Evolutionary conservation across 2,888 invertebrate genomes (phyloP), one percentile per base, ranked within the genome.

Genomic region (Incurvaria masculella): DNA sequence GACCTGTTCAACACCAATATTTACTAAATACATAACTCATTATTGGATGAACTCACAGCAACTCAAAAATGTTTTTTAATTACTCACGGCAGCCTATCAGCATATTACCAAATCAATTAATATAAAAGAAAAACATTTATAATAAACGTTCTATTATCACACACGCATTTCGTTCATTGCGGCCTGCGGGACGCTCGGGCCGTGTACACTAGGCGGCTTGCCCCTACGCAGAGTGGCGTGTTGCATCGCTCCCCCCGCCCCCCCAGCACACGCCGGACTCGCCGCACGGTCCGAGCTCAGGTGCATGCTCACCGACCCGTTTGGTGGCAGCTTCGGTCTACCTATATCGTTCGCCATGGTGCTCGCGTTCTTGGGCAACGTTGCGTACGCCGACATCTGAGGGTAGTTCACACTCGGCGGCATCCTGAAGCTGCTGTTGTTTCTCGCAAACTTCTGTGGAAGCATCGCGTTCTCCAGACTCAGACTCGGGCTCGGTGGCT

Each of bases 101-200:
- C n/a, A n/a, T n/a, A n/a, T n/a, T n/a, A n/a, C n/a, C n/a, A n/a
- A n/a, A n/a, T n/a, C n/a, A n/a, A n/a, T n/a, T n/a, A n/a, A n/a
- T n/a, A n/a, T n/a, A n/a, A n/a, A n/a, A n/a, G n/a, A n/a, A n/a
- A n/a, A n/a, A n/a, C n/a, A n/a, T n/a, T n/a, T n/a, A n/a, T n/a
- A n/a, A n/a, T 23, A 4, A 23, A 23, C 23, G 10, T 14, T 33
- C 14, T 14, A 67, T 58, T 67, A 89, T 92, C 91, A 92, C 86
- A 92, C 92, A 72, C 91, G 81, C 91, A 92, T 92, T 79, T 92
- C 92, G 68, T 89, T 90, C 74, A 91, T 91, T 52, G 90, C 89
- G 56, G 91, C 91, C 66, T 90, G 88, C 45, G 89, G 89, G 67
- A 89, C 84, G 65, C 81, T 81, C 62, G 84, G 79, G 51, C 79